These are phyloP conservation scores for Limnephilus auricula DNA, from an alignment of 2,888 invertebrate genomes.

Conservation along the genomic window DNA sequence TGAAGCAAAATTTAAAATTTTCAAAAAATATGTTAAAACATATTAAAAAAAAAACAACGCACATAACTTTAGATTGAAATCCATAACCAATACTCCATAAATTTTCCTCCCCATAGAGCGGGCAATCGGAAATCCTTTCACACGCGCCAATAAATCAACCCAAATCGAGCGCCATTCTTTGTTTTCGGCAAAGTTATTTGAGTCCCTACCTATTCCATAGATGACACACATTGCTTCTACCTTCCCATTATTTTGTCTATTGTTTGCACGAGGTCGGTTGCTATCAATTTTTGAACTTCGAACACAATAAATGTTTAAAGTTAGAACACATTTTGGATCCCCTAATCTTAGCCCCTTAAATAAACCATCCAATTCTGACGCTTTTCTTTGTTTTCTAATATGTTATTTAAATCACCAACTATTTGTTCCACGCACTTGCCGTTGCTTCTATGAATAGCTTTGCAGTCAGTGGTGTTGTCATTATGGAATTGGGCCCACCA, in stretches of 20 bases:
- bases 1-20: too few species aligned
- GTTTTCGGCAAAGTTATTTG: conserved; percentile 43
- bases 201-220: neutral
- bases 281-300: conserved; percentile 34
- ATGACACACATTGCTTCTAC: conserved; percentile 12
- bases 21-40: neutral
- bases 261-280: neutral
- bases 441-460: neutral
- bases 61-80: conserved; percentile 13
- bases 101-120: conserved; percentile 20
- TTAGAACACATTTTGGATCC: neutral
- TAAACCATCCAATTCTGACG: neutral
- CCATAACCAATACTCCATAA: conserved; percentile 40
- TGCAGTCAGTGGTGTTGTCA: neutral
- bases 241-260: neutral
- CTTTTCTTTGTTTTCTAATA: neutral
- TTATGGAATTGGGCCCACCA: too few species aligned
- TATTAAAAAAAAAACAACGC: neutral
- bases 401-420: neutral
- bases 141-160: conserved; percentile 31
- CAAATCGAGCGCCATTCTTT: conserved; percentile 39
- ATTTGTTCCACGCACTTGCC: neutral
- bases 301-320: neutral
- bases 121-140: conserved; percentile 33
- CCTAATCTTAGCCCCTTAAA: neutral